Evolutionary conservation across 2,888 invertebrate genomes (phyloP).

Genomic region (Caenorhabditis sulstoni): DNA sequence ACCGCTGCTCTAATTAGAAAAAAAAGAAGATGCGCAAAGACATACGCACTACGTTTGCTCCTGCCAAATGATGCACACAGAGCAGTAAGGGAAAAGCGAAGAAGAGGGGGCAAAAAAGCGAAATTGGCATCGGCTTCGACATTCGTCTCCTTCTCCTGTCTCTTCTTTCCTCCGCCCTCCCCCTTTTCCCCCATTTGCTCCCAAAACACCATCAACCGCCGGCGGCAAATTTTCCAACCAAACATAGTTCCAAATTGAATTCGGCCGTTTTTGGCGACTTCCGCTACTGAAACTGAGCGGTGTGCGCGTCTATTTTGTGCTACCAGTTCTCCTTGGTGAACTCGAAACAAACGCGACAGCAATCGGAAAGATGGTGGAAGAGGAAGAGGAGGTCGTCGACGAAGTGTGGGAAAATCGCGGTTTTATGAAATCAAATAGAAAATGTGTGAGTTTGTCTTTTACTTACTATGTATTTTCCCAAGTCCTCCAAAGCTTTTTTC

Average conservation of each 20-base stretch:
- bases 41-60: no score
- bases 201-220: no score
- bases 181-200: background rate
- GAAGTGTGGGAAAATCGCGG: constrained; percentile 57
- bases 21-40: constrained; percentile 39
- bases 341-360: no score
- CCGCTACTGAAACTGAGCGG: background rate
- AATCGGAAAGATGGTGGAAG: constrained; percentile 25
- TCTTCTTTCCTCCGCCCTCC: background rate
- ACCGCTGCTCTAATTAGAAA: constrained; percentile 53
- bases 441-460: constrained; percentile 54
- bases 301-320: constrained; percentile 5
- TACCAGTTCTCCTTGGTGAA: background rate
- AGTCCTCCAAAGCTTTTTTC: background rate
- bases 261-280: no score
- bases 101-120: constrained; percentile 6
- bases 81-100: background rate
- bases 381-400: constrained; percentile 37
- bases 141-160: constrained; percentile 3
- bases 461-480: no score
- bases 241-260: background rate
- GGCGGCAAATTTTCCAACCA: constrained; percentile 3
- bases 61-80: constrained; percentile 25
- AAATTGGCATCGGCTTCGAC: constrained; percentile 13
- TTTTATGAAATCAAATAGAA: constrained; percentile 60